These are phyloP conservation scores for Holcopasites calliopsidis DNA, from an alignment of 1,140 invertebrate genomes.

Conservation along the genomic window DNA sequence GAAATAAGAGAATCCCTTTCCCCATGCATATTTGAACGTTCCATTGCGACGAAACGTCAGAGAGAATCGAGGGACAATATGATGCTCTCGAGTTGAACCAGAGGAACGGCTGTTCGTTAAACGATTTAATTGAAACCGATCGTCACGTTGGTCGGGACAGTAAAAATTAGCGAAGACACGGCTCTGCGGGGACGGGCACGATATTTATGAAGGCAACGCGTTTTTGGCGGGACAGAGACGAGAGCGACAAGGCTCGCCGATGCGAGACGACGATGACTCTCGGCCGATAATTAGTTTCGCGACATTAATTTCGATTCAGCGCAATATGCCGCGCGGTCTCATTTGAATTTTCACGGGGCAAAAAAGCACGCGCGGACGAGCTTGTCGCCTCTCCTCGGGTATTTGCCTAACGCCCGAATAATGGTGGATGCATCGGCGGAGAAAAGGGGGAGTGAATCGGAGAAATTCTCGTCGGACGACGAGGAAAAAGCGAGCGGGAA, in stretches of 20 bases:
- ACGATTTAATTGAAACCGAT: slow-evolving; percentile 22
- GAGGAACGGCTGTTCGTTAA: too few relatives aligned
- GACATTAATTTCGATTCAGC: slow-evolving; percentile 79
- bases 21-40: too few relatives aligned
- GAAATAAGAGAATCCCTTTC: too few relatives aligned
- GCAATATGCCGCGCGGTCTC: slow-evolving; percentile 77
- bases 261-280: slow-evolving; percentile 57
- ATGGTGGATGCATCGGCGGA: slow-evolving; percentile 64
- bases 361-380: slow-evolving; percentile 71
- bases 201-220: slow-evolving; percentile 16
- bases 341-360: slow-evolving; percentile 77
- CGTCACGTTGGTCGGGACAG: neutral
- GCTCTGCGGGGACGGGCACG: neutral
- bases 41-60: too few relatives aligned
- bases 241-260: neutral
- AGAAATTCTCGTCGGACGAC: slow-evolving; percentile 37
- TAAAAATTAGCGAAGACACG: slow-evolving; percentile 16
- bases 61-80: too few relatives aligned
- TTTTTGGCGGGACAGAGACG: neutral
- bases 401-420: slow-evolving; percentile 79
- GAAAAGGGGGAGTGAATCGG: slow-evolving; percentile 38
- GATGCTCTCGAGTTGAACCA: too few relatives aligned
- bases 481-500: neutral
- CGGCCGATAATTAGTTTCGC: slow-evolving; percentile 75
- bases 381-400: slow-evolving; percentile 69